These are phyloP conservation scores for Pantala flavescens DNA, from an alignment of 1,140 invertebrate genomes.

Conservation along the genomic window DNA sequence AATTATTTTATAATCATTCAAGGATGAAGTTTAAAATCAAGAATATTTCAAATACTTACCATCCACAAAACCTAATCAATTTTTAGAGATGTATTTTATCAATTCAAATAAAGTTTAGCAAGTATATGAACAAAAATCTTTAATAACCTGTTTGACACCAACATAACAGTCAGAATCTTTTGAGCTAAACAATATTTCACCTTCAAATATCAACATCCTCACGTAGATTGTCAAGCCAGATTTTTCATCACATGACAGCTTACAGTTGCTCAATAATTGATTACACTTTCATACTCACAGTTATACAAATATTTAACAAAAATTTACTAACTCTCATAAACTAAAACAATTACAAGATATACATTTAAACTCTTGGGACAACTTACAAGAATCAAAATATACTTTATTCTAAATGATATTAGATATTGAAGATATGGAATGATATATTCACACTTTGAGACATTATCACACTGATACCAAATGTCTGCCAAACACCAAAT, in stretches of 20 bases:
- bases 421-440: constrained; percentile 10
- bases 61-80: too few species aligned
- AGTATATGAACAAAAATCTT: background rate
- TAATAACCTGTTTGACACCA: constrained; percentile 3
- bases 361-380: background rate
- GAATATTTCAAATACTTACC: too few species aligned
- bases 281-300: background rate
- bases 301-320: background rate
- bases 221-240: background rate
- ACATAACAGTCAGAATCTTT: background rate
- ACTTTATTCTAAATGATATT: background rate
- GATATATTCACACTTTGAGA: background rate
- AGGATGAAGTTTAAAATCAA: too few species aligned
- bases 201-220: background rate
- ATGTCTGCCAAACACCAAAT: background rate
- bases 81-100: too few species aligned
- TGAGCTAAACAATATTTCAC: background rate
- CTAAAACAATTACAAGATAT: background rate
- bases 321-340: background rate
- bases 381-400: background rate
- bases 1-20: too few species aligned
- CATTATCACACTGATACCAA: background rate
- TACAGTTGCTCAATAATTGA: background rate
- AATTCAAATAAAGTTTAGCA: background rate
- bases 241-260: constrained; percentile 1